Conservation (phyloP, 2,888 invertebrate species). For the Morpho deidamia region DNA sequence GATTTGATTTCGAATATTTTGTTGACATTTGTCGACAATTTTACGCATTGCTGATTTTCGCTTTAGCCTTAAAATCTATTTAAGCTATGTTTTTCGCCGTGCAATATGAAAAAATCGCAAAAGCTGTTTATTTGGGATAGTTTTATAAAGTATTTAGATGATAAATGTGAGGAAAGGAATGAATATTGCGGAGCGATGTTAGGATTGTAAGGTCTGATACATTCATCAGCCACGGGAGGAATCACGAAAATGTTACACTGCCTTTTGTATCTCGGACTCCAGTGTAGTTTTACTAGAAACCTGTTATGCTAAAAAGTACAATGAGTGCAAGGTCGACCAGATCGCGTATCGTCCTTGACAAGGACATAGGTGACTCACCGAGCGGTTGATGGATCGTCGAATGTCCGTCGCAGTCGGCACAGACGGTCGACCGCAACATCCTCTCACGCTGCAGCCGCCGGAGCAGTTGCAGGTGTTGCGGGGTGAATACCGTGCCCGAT, state of each 20-base stretch:
- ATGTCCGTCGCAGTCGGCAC: constrained; percentile 72
- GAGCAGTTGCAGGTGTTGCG: constrained; percentile 82
- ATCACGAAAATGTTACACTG: constrained; percentile 1
- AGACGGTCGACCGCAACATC: constrained; percentile 74
- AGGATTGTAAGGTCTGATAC: constrained; percentile 14
- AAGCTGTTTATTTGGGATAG: neutral
- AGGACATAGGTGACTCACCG: constrained; percentile 62
- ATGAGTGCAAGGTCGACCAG: constrained; percentile 37
- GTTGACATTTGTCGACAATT: constrained; percentile 4
- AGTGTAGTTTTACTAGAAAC: constrained; percentile 17
- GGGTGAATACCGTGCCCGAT: constrained; percentile 80
- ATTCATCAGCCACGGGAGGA: constrained; percentile 6
- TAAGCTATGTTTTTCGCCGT: constrained; percentile 13
- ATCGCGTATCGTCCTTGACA: constrained; percentile 43
- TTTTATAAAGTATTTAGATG: neutral
- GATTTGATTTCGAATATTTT: neutral
- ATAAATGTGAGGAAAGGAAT: neutral
- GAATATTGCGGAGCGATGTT: constrained; percentile 1
- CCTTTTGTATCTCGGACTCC: neutral
- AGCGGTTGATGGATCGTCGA: constrained; percentile 66
- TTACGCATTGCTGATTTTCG: constrained; percentile 20
- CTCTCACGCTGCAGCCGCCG: constrained; percentile 81
- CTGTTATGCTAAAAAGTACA: constrained; percentile 30
- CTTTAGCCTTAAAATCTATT: constrained; percentile 9
- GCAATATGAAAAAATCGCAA: constrained; percentile 16